Percentiles rank a stretch among this genome's conserved stretches.
These are phyloP conservation scores for Tragulus kanchil DNA, from an alignment of 2,113 vertebrate genomes.

Conservation along the genomic window DNA sequence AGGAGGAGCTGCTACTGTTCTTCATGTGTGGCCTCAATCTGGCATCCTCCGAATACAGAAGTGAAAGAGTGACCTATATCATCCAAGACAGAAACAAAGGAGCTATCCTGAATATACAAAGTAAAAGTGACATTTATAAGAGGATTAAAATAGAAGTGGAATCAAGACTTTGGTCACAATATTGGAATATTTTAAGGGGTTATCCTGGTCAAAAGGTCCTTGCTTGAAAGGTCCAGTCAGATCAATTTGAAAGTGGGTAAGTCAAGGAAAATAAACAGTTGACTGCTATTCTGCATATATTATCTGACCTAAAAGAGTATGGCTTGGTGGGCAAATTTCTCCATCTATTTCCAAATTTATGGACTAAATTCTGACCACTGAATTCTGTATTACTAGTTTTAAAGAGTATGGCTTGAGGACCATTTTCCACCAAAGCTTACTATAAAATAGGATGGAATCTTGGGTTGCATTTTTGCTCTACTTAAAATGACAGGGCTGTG, in stretches of 20 bases:
- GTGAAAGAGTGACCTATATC: neutral
- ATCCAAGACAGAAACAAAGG: constrained; percentile 7
- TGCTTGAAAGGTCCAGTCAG: neutral
- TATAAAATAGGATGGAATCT: neutral
- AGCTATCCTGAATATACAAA: neutral
- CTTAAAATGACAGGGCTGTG: neutral
- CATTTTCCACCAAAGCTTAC: neutral
- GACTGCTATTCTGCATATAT: neutral
- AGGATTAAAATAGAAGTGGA: neutral
- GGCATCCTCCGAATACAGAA: neutral
- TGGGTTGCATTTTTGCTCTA: neutral
- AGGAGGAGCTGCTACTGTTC: neutral
- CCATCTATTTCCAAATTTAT: neutral
- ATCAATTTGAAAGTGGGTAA: neutral
- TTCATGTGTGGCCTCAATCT: neutral
- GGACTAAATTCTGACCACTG: neutral
- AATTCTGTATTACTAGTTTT: neutral
- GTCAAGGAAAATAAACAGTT: neutral
- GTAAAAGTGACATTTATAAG: neutral
- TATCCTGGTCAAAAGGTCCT: neutral
- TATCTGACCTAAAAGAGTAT: neutral
- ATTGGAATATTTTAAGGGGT: neutral
- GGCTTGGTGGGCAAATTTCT: neutral
- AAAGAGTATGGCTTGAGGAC: neutral
- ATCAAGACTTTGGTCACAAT: neutral